Base-by-base conservation (phyloP, 2,113 vertebrate genomes). In the Syngnathus floridae region DNA sequence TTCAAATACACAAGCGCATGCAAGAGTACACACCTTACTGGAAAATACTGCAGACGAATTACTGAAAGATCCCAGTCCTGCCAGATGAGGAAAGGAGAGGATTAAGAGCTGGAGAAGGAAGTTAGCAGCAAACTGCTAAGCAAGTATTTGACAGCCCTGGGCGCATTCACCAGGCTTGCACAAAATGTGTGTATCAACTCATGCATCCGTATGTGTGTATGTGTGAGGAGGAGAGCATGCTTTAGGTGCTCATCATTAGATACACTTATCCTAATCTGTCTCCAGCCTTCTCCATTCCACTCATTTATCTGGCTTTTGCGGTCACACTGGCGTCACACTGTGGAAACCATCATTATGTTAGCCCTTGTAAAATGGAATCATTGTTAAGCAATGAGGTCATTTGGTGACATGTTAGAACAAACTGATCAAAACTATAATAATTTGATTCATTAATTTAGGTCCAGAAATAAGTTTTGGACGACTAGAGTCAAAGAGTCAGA, bases 81-180 rank as follows among this genome's bases (percentile, higher is more conserved):
- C 73, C 73, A 72, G 75, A 74, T 74, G 78, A 76, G 76, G 59
- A 61, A 21, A 71, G 73, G 66, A 81, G 67, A 79, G 75, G 78
- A 86, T 84, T 82, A 84, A 70, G 72, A 78, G 65, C 63, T 38
- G 66, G 48, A 68, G 62, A 69, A 61, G 55, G 68, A 80, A 71
- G 61, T 70, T 71, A 74, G 76, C 57, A 69, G 66, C 69, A 71
- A 84, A 82, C 65, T 82, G 70, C 69, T 68, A 77, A 62, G 66
- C 54, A 74, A 84, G 72, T 71, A 68, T 56, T 70, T 73, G 75
- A 80, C 64, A 76, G 61, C 66, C 61, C 73, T 73, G 79, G 64
- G 76, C 67, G 67, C 62, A 61, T 68, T 71, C 64, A 61, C 58
- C 48, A 65, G 57, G 60, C 66, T 58, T 68, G 73, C 71, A 73